Evolutionary conservation across 2,113 vertebrate genomes (phyloP).

Genomic region (Bufo gargarizans): DNA sequence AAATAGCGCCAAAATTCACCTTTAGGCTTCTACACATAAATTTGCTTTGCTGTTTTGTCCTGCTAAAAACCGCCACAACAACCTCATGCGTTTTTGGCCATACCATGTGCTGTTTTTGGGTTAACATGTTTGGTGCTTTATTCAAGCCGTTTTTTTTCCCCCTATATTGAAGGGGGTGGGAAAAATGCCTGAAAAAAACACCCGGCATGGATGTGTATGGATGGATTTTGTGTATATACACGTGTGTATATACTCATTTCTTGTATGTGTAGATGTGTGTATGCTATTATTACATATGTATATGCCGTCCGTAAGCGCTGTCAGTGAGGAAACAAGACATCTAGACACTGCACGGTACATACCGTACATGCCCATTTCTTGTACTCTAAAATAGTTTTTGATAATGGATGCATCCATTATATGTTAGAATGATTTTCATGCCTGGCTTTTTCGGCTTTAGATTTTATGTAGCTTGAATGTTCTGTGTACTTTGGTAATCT

Average conservation of each 20-base stretch:
- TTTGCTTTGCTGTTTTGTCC: too few relatives aligned
- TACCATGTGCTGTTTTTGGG: too few relatives aligned
- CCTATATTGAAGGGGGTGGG: too few relatives aligned
- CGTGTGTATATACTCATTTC: neutral
- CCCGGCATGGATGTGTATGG: too few relatives aligned
- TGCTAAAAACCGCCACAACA: too few relatives aligned
- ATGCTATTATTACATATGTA: neutral
- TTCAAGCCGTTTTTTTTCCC: too few relatives aligned
- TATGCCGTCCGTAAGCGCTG: too few relatives aligned
- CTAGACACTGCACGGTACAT: neutral
- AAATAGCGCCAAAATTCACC: too few relatives aligned
- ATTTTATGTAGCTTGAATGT: neutral
- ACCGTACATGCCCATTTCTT: neutral
- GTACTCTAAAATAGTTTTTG: neutral
- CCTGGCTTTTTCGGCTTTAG: neutral
- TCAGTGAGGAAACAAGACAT: neutral
- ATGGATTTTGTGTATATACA: neutral
- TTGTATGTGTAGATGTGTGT: neutral
- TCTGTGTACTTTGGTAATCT: conserved; percentile 13
- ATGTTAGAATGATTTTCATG: neutral
- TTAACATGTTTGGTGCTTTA: too few relatives aligned
- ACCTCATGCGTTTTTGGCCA: too few relatives aligned
- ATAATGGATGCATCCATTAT: neutral
- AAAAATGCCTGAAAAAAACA: too few relatives aligned
- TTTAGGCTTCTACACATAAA: too few relatives aligned